Percentiles rank a stretch among this genome's conserved stretches.
Evolutionary conservation across 2,113 vertebrate species (phyloP).

Genomic region (Apteryx owenii): DNA sequence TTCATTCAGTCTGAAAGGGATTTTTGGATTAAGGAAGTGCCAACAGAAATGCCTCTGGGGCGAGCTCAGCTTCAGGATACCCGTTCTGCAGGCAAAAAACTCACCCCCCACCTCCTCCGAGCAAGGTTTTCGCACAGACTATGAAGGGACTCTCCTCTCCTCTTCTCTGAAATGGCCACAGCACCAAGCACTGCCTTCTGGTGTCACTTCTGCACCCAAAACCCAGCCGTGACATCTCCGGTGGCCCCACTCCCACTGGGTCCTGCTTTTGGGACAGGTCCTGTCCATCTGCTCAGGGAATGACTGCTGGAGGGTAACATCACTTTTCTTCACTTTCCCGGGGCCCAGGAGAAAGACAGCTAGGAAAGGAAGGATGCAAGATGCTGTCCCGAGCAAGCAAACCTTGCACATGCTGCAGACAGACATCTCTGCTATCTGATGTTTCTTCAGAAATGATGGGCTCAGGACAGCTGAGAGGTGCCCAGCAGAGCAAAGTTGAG

Average conservation of each 20-base stretch:
- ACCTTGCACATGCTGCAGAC: not conserved
- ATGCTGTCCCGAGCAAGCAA: rapidly evolving
- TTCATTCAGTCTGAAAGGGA: not conserved
- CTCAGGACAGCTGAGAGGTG: too few relatives aligned
- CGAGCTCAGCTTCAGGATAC: not conserved
- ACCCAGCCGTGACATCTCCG: rapidly evolving
- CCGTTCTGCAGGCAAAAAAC: not conserved
- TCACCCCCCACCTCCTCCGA: not conserved
- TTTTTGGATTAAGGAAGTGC: not conserved
- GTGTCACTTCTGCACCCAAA: not conserved
- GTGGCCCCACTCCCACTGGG: not conserved
- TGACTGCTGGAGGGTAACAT: too few relatives aligned
- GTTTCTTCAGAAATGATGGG: not conserved
- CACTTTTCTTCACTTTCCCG: too few relatives aligned
- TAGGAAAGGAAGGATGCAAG: not conserved
- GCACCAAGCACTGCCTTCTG: not conserved
- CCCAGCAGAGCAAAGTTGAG: too few relatives aligned
- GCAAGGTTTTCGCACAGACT: not conserved
- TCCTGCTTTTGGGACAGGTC: not conserved
- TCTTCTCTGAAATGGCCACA: rapidly evolving
- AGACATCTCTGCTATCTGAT: not conserved
- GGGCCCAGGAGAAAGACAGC: not conserved
- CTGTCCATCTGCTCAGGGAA: not conserved
- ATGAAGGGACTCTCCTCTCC: not conserved
- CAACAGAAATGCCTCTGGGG: not conserved